A percentile compares a stretch with the other conserved stretches of the same genome.
phyloP scores from a whole-genome alignment of 2,888 invertebrate species.

The Lasioglossum vierecki region DNA sequence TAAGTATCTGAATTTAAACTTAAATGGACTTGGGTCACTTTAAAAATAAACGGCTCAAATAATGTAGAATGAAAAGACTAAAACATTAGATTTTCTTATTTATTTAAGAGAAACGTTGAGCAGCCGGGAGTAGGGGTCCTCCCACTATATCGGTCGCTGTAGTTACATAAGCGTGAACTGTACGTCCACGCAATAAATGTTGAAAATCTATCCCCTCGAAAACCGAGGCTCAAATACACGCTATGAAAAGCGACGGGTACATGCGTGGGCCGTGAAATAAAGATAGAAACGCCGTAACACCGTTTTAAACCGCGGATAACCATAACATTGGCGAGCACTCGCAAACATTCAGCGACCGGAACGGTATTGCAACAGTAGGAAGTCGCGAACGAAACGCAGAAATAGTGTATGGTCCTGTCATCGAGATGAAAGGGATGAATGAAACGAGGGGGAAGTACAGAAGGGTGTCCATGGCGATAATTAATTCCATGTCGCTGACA shows the following conservation, averaged over 20 bases:
- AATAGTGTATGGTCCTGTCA: slow-evolving; percentile 16
- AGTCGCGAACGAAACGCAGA: slow-evolving; percentile 42
- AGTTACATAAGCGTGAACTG: background rate
- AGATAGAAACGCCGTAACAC: background rate
- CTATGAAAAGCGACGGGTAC: background rate
- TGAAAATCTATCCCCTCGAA: background rate
- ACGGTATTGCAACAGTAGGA: background rate
- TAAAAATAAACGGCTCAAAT: too few species aligned
- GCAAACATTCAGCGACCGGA: background rate
- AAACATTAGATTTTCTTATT: too few species aligned
- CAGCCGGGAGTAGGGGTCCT: too few species aligned
- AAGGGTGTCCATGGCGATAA: slow-evolving; percentile 62
- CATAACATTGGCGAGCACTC: background rate
- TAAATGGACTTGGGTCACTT: too few species aligned
- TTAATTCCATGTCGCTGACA: slow-evolving; percentile 72
- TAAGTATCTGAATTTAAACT: too few species aligned
- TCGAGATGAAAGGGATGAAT: slow-evolving; percentile 14
- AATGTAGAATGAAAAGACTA: too few species aligned
- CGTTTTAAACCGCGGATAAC: background rate
- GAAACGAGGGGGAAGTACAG: slow-evolving; percentile 45
- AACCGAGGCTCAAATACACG: background rate
- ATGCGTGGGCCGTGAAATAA: background rate
- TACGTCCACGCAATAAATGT: background rate
- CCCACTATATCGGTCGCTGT: background rate
- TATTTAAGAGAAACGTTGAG: too few species aligned